Conservation (phyloP, 2,113 vertebrate genomes). For the Thryonomys swinderianus region DNA sequence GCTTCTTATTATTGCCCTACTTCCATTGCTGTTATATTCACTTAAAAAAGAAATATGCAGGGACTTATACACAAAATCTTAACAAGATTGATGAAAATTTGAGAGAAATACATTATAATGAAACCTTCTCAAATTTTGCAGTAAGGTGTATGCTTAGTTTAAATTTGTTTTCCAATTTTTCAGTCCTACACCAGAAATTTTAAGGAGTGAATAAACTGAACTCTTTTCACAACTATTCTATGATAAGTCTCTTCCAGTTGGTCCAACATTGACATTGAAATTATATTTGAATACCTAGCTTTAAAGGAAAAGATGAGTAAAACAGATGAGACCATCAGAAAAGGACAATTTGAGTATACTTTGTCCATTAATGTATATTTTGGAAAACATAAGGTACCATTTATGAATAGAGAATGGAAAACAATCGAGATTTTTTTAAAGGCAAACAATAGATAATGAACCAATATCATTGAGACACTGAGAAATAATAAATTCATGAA, state of each 20-base stretch:
- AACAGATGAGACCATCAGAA: neutral
- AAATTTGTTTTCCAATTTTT: neutral
- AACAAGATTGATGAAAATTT: neutral
- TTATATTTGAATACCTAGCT: neutral
- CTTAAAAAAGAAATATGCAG: neutral
- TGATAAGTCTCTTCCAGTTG: neutral
- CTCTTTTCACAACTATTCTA: neutral
- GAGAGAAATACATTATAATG: neutral
- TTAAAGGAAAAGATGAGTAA: neutral
- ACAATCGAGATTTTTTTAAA: neutral
- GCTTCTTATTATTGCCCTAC: neutral
- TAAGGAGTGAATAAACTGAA: neutral
- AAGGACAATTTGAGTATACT: neutral
- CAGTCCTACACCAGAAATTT: neutral
- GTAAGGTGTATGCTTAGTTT: neutral
- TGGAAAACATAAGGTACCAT: neutral
- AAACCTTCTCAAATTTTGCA: neutral
- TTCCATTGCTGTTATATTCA: neutral
- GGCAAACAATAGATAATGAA: neutral
- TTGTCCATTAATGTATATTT: neutral
- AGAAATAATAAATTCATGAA: neutral
- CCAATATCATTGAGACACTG: neutral
- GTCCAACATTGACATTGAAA: neutral
- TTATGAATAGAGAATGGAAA: neutral
- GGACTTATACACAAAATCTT: neutral